Evolutionary conservation across 2,113 vertebrate genomes (phyloP), one percentile per base, ranked within the genome.

Genomic region (Calyptomena viridis): DNA sequence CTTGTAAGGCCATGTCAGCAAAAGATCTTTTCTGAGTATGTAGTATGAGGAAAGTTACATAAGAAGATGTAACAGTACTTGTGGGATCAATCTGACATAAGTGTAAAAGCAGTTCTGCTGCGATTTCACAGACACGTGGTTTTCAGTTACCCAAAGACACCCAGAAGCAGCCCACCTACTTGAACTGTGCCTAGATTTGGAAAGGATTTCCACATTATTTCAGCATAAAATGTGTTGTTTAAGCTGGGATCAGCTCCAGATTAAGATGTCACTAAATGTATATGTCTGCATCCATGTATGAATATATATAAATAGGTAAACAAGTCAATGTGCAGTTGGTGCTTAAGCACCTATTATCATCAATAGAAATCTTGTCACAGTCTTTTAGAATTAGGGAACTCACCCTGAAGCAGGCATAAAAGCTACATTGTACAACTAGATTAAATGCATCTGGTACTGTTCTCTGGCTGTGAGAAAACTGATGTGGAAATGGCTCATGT

Each of bases 171-270:
- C 33, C 58, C 56, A 88, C 60, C 42, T 74, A 78, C 52, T 39
- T 87, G 89, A 90, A 75, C 33, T 73, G 18, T 69, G 49, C 18
- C 53, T 75, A 73, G 25, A 82, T 72, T 90, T 77, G 40, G 74
- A 85, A 84, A 85, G 50, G 60, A 89, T 87, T 91, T 91, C 42
- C 69, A 91, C n/a, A 37, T 81, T 74, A 84, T 73, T 83, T 87
- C 27, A 63, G 68, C 20, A 69, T 24, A 56, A 86, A 93, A 86
- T 44, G 1, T 60, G 53, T 68, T 63, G 35, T 53, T 85, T 59
- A 78, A 95, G 3, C 3, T 73, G 46, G 44, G 58, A 93, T 86
- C 25, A 39, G 4, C 11, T 91, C 58, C 76, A 86, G 53, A 89
- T 80, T 79, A 91, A 73, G 68, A 86, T 19, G 21, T 27, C 44